A percentile compares a stretch with the other conserved stretches of the same genome.
These are phyloP conservation scores for Congeria kusceri DNA, from an alignment of 2,888 invertebrate species.

Conservation along the genomic window DNA sequence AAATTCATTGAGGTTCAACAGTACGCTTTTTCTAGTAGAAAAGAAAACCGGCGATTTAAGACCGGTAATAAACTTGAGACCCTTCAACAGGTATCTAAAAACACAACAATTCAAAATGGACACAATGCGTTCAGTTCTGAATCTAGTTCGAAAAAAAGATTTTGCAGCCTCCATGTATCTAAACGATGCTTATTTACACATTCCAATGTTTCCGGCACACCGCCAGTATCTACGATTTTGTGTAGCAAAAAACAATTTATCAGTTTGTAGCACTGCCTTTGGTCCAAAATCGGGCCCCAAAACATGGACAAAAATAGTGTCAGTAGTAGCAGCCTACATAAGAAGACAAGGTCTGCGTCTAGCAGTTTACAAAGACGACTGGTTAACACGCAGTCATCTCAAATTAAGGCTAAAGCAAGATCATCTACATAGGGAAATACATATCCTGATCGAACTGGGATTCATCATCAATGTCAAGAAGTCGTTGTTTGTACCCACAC, in stretches of 20 bases:
- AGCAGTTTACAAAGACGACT: slow-evolving; percentile 58
- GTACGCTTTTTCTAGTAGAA: slow-evolving; percentile 44
- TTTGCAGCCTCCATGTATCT: slow-evolving; percentile 24
- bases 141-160: slow-evolving; percentile 22
- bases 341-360: slow-evolving; percentile 32
- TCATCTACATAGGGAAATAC: slow-evolving; percentile 22
- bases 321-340: slow-evolving; percentile 43
- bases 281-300: slow-evolving; percentile 30
- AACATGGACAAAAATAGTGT: slow-evolving; percentile 44
- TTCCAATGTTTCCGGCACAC: neutral
- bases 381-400: slow-evolving; percentile 31
- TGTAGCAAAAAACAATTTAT: slow-evolving; percentile 8
- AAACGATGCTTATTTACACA: slow-evolving; percentile 42
- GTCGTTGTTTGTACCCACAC: slow-evolving; percentile 31
- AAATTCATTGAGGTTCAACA: slow-evolving; percentile 42
- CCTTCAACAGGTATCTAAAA: slow-evolving; percentile 47
- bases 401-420: slow-evolving; percentile 19
- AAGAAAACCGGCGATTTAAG: slow-evolving; percentile 41
- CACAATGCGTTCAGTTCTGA: slow-evolving; percentile 34
- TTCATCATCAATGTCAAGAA: slow-evolving; percentile 54
- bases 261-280: slow-evolving; percentile 29
- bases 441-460: slow-evolving; percentile 39
- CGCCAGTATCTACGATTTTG: slow-evolving; percentile 5
- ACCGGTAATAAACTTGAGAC: slow-evolving; percentile 54
- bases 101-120: slow-evolving; percentile 60